Base-by-base conservation (phyloP, 1,140 invertebrate genomes). In the Caenorhabditis inopinata region DNA sequence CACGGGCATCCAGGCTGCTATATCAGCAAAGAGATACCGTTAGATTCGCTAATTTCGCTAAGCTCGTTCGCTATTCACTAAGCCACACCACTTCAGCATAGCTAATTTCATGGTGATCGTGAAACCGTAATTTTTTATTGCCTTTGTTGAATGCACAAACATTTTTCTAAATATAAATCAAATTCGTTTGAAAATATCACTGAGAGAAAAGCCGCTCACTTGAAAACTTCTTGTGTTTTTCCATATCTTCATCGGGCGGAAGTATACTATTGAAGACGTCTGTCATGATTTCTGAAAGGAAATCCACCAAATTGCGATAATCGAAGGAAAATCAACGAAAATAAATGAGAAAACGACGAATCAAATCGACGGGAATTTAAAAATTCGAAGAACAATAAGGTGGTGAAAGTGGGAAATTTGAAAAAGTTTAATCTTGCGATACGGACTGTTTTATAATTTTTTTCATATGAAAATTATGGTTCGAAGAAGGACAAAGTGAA, bases 171-270 rank as follows among this genome's bases (percentile, higher is more conserved):
- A n/a, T n/a, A n/a, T n/a, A n/a, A 47, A 47, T 47, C 46, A 47
- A 47, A 47, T 47, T 14, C 46, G 46, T 18, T 47, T 18, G 46
- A 47, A 47, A 47, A 16, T 47, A 47, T 21, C 18, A 27, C 18
- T 68, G n/a, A 7, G 38, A 75, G 7, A 75, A 18, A 35, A 35
- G 14, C 16, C 7, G 68, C 76, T 42, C 27, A 79, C 78, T 58
- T 21, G 78, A 49, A 18, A 58, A 58, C 46, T 74, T 79, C 23
- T 58, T 47, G 45, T 74, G 78, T 23, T 74, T 74, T 23, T 48
- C 78, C 21, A 74, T 4, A 47, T 79, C 78, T 29, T 79, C 78
- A 23, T 79, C 58, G 2, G 78, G 78, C 16, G 78, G 78, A 21
- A 21, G 62, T 7, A 79, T 16, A 68, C 58, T 68, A 25, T 68